Percentiles rank a stretch among this genome's conserved stretches.
These are phyloP conservation scores for Myotis lucifugus DNA, from an alignment of 2,113 vertebrate species.

Conservation along the genomic window DNA sequence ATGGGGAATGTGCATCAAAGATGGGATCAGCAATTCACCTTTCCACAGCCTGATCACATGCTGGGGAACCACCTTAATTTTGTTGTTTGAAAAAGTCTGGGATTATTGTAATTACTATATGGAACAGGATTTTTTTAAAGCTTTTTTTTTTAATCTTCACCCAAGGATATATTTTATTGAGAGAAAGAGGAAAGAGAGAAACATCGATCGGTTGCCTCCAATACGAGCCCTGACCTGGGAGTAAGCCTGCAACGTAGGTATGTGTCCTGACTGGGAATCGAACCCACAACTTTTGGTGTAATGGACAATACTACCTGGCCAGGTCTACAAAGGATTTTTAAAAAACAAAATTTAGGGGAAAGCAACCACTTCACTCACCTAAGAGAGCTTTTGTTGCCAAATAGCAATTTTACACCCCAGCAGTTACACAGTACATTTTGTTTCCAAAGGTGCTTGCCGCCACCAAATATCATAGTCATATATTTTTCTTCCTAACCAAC, in stretches of 20 bases:
- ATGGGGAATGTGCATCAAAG: background rate
- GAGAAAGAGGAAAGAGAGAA: too few species aligned
- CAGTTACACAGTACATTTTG: background rate
- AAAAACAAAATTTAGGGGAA: constrained; percentile 51
- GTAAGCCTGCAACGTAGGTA: too few species aligned
- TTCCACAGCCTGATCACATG: background rate
- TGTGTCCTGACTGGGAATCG: too few species aligned
- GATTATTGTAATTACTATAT: background rate
- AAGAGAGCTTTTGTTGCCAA: constrained; percentile 46
- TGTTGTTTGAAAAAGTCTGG: constrained; percentile 8
- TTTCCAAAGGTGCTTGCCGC: background rate
- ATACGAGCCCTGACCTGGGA: too few species aligned
- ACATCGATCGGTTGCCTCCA: too few species aligned
- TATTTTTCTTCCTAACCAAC: background rate
- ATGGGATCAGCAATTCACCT: background rate
- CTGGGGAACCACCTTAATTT: background rate
- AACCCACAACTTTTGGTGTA: too few species aligned
- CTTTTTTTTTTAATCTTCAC: too few species aligned
- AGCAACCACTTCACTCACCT: constrained; percentile 31
- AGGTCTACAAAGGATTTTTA: background rate
- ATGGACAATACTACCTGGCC: too few species aligned
- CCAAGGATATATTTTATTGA: too few species aligned
- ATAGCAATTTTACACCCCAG: background rate
- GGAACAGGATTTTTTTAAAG: constrained; percentile 24
- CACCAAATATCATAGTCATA: background rate